A percentile compares a stretch with the other conserved stretches of the same genome.
These are phyloP conservation scores for Oryzias dopingdopingensis DNA, from an alignment of 2,797 vertebrate genomes.

Conservation along the genomic window DNA sequence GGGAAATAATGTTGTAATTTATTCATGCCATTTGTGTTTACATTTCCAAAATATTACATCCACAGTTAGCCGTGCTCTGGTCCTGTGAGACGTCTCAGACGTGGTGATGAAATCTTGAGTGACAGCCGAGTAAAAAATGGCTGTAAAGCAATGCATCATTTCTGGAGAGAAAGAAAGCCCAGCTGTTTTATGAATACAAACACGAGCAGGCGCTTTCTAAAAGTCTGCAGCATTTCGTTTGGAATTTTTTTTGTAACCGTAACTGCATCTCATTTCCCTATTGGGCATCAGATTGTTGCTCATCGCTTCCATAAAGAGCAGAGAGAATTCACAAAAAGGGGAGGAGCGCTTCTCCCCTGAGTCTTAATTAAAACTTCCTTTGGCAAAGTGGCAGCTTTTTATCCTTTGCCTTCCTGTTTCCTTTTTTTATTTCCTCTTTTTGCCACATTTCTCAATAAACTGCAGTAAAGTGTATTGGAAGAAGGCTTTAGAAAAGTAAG, in stretches of 20 bases:
- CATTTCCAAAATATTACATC: conserved; percentile 39
- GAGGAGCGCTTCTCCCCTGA: conserved; percentile 66
- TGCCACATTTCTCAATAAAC: conserved; percentile 63
- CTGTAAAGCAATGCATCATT: conserved; percentile 32
- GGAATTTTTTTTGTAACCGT: conserved; percentile 45
- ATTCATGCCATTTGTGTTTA: conserved; percentile 56
- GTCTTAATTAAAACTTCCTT: conserved; percentile 82
- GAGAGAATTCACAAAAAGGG: conserved; percentile 65
- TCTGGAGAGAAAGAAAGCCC: conserved; percentile 28
- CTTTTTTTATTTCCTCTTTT: conserved; percentile 14
- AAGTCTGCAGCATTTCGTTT: conserved; percentile 31
- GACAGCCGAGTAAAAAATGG: conserved; percentile 33
- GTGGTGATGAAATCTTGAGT: conserved; percentile 38
- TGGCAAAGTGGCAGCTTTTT: conserved; percentile 72
- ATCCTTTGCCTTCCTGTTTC: conserved; percentile 41
- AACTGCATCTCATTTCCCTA: conserved; percentile 59
- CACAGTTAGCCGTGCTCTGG: conserved; percentile 14
- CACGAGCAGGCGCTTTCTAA: conserved; percentile 41
- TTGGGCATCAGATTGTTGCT: conserved; percentile 57
- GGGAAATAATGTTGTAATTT: conserved; percentile 28
- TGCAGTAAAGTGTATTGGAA: conserved; percentile 53
- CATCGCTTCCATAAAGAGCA: conserved; percentile 68
- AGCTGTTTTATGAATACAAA: conserved; percentile 52
- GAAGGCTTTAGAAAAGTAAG: conserved; percentile 62
- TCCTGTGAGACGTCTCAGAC: conserved; percentile 34